Evolutionary conservation across 1,140 invertebrate species (phyloP).

Genomic region (Brachionus koreanus): DNA sequence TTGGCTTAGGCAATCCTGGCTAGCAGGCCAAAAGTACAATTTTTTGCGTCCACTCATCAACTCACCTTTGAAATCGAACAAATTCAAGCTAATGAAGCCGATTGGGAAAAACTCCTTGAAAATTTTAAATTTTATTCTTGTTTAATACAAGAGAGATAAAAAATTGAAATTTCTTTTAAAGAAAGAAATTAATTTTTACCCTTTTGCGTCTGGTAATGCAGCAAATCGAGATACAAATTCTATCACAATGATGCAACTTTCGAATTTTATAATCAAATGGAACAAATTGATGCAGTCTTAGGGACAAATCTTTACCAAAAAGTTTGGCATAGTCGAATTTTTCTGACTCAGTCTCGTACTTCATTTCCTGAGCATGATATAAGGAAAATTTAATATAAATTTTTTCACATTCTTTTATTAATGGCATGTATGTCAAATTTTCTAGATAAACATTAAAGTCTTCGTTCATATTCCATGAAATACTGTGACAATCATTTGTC

Average conservation of each 20-base stretch:
- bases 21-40: conserved; percentile 81
- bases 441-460: conserved; percentile 47
- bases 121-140: background rate
- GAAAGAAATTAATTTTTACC: background rate
- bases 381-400: conserved; percentile 48
- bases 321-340: conserved; percentile 42
- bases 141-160: background rate
- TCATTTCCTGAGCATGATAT: conserved; percentile 48
- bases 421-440: conserved; percentile 46
- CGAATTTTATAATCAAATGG: conserved; percentile 48
- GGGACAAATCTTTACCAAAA: background rate
- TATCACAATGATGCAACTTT: conserved; percentile 50
- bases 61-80: conserved; percentile 86
- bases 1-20: background rate
- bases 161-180: too few relatives aligned
- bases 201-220: conserved; percentile 26
- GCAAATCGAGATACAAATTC: conserved; percentile 48
- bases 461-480: conserved; percentile 49
- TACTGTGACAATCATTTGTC: background rate
- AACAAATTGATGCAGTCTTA: conserved; percentile 3
- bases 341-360: conserved; percentile 47
- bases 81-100: conserved; percentile 86
- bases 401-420: conserved; percentile 45
- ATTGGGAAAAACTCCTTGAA: conserved; percentile 70
- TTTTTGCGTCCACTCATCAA: conserved; percentile 77